Evolutionary conservation across 2,113 vertebrate genomes (phyloP).

Genomic region (Amphiprion ocellaris): DNA sequence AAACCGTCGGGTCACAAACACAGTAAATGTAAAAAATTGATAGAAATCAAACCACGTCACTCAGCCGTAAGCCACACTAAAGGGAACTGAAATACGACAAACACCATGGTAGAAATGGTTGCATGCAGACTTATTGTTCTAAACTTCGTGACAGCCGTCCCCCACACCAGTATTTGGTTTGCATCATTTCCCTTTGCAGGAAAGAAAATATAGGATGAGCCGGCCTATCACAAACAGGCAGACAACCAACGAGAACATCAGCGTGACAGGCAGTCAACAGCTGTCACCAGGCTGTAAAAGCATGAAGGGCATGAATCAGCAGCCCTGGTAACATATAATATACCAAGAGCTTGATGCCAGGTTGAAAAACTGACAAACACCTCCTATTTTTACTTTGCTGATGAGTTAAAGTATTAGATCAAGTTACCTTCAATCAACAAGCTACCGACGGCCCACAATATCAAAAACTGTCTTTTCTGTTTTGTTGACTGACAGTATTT

Average conservation of each 20-base stretch:
- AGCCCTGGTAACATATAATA: not conserved
- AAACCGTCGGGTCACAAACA: not conserved
- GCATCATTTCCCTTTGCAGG: conserved; percentile 45
- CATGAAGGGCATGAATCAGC: not conserved
- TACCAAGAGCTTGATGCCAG: not conserved
- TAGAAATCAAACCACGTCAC: not conserved
- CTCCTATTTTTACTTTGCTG: not conserved
- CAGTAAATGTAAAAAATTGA: not conserved
- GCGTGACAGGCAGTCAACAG: not conserved
- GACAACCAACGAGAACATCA: not conserved
- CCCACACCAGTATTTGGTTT: conserved; percentile 13
- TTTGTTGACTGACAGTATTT: not conserved
- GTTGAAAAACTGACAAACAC: not conserved
- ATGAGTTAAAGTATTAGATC: not conserved
- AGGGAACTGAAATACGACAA: conserved; percentile 7
- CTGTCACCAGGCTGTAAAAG: not conserved
- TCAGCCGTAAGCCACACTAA: not conserved
- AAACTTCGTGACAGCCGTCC: not conserved
- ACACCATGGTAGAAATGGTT: not conserved
- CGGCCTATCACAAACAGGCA: conserved; percentile 5
- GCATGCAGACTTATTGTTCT: conserved; percentile 4
- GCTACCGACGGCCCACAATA: no score
- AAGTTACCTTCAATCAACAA: not conserved
- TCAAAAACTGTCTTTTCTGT: not conserved
- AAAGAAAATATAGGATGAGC: conserved; percentile 42